Conservation (phyloP, 1,140 invertebrate species). For the Drosophila miranda region DNA sequence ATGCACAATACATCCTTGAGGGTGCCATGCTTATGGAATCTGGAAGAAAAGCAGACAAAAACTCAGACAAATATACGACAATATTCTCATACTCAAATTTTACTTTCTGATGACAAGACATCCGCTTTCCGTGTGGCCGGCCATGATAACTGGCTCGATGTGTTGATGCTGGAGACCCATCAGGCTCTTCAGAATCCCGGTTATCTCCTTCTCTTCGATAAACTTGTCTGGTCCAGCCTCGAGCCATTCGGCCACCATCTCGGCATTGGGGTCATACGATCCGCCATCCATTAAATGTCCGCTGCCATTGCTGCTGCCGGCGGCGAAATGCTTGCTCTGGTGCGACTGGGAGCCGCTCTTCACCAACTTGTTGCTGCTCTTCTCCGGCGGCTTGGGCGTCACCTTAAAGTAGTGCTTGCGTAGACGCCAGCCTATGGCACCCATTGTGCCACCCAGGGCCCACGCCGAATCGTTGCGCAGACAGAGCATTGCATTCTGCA, state of each 20-base stretch:
- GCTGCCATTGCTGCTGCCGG: slow-evolving; percentile 65
- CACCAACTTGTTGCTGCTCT: slow-evolving; percentile 70
- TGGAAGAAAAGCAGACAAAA: slow-evolving; percentile 6
- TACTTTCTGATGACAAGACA: slow-evolving; percentile 88
- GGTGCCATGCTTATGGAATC: slow-evolving; percentile 88
- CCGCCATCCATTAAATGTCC: slow-evolving; percentile 63
- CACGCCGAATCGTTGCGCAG: slow-evolving; percentile 91
- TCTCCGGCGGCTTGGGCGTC: slow-evolving; percentile 71
- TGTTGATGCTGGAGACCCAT: slow-evolving; percentile 89
- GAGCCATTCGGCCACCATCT: slow-evolving; percentile 90
- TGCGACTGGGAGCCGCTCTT: slow-evolving; percentile 82
- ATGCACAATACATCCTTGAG: slow-evolving; percentile 90
- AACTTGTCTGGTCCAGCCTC: slow-evolving; percentile 93
- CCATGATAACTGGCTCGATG: slow-evolving; percentile 89
- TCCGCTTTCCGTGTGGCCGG: slow-evolving; percentile 90
- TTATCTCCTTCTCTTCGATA: slow-evolving; percentile 90
- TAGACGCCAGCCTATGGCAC: slow-evolving; percentile 91
- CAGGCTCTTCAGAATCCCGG: slow-evolving; percentile 88
- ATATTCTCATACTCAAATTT: neutral
- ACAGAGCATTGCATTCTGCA: slow-evolving; percentile 93
- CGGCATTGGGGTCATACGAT: slow-evolving; percentile 69
- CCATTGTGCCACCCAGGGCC: slow-evolving; percentile 86
- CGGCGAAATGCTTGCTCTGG: slow-evolving; percentile 68
- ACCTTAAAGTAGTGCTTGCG: slow-evolving; percentile 91
- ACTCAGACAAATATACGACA: too few species aligned